Evolutionary conservation across 2,113 vertebrate genomes (phyloP).

Genomic region (Sterrhoptilus dennistouni): DNA sequence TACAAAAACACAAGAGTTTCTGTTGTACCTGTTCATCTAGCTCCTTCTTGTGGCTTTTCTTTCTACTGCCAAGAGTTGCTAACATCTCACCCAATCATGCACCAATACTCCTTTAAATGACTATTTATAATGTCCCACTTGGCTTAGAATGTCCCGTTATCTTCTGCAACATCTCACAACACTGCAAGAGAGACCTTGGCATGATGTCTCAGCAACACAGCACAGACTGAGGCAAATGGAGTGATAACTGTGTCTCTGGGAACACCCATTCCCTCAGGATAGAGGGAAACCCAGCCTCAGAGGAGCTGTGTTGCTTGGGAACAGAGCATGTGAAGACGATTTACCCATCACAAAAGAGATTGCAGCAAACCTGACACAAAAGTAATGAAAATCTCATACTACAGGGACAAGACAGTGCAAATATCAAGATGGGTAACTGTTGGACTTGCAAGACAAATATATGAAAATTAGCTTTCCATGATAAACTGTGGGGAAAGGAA

Average conservation of each 20-base stretch:
- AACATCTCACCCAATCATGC: background rate
- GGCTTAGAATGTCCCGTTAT: background rate
- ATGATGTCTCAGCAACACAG: background rate
- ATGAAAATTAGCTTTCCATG: background rate
- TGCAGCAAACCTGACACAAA: background rate
- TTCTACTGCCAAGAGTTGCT: background rate
- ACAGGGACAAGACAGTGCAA: background rate
- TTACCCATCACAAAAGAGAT: background rate
- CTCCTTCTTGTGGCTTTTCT: background rate
- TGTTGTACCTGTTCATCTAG: background rate
- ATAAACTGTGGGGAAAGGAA: background rate
- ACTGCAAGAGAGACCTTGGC: background rate
- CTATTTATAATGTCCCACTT: background rate
- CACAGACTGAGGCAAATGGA: background rate
- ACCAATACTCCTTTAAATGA: background rate
- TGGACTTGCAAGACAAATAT: background rate
- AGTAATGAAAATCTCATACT: background rate
- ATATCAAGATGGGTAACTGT: background rate
- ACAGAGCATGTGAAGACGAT: background rate
- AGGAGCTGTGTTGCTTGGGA: background rate
- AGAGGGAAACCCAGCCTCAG: background rate
- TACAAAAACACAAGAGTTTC: background rate
- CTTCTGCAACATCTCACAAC: background rate
- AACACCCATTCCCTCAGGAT: background rate
- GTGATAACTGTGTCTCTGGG: background rate